phyloP scores from a whole-genome alignment of 2,113 vertebrate species.

The Vombatus ursinus region DNA sequence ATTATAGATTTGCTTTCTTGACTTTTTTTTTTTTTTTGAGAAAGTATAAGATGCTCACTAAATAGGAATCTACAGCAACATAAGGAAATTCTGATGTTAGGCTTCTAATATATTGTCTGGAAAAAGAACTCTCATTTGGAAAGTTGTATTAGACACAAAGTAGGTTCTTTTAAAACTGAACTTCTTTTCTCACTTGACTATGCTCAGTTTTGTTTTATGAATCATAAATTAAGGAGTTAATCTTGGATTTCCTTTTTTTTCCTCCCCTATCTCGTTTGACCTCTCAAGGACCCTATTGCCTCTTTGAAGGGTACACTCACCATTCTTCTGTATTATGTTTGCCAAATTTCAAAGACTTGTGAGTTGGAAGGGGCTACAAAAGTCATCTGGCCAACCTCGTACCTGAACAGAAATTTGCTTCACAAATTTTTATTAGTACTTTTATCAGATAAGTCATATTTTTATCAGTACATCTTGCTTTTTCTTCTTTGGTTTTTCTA shows the following conservation, averaged over 20 bases:
- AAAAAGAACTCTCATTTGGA: conserved; percentile 45
- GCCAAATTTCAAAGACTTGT: conserved; percentile 32
- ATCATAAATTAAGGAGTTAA: background rate
- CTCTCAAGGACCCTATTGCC: conserved; percentile 1
- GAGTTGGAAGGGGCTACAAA: background rate
- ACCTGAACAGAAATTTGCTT: background rate
- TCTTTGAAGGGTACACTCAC: background rate
- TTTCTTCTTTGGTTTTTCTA: conserved; percentile 51
- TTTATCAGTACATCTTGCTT: conserved; percentile 32
- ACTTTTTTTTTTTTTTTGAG: conserved; percentile 32
- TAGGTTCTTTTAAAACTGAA: conserved; percentile 6
- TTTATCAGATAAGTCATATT: background rate
- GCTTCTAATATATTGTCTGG: conserved; percentile 4
- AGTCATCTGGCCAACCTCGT: background rate
- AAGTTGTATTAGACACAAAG: conserved; percentile 24
- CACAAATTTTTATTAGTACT: background rate
- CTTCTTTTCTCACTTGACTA: background rate
- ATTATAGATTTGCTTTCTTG: conserved; percentile 28
- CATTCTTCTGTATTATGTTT: background rate
- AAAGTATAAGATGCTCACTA: conserved; percentile 12
- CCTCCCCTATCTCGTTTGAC: background rate
- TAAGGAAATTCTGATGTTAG: conserved; percentile 21
- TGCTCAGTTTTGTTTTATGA: conserved; percentile 6
- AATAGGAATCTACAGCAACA: conserved; percentile 28
- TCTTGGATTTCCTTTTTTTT: conserved; percentile 14